phyloP scores from a whole-genome alignment of 2,797 vertebrate species.

The Gadopsis bispinosus region DNA sequence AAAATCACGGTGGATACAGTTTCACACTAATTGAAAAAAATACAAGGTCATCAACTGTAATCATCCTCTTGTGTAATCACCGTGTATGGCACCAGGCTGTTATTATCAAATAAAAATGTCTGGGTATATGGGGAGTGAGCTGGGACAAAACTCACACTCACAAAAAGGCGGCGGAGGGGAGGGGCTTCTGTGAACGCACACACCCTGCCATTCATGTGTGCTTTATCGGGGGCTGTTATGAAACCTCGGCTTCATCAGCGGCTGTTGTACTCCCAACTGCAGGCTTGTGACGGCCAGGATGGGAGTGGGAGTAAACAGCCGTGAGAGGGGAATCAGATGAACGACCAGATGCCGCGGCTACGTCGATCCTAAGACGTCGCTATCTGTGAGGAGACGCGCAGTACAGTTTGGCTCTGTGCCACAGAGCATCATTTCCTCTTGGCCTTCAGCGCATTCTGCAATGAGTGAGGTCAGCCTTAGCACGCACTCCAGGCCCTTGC shows the following conservation, averaged over 20 bases:
- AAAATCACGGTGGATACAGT: conserved; percentile 27
- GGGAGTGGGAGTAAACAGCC: conserved; percentile 14
- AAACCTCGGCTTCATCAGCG: conserved; percentile 48
- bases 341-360: conserved; percentile 42
- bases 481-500: conserved; percentile 24
- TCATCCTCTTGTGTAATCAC: conserved; percentile 11
- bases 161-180: conserved; percentile 1
- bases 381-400: conserved; percentile 3
- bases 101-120: conserved; percentile 50
- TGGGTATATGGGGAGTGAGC: conserved; percentile 23
- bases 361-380: conserved; percentile 10
- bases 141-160: conserved; percentile 33
- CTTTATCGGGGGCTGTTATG: conserved; percentile 57
- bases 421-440: conserved; percentile 34
- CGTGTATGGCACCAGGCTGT: conserved; percentile 17
- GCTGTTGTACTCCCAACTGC: conserved; percentile 44
- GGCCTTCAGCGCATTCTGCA: conserved; percentile 40
- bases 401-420: conserved; percentile 39
- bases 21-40: conserved; percentile 56
- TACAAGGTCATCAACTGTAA: conserved; percentile 47
- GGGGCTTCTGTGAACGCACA: conserved; percentile 41
- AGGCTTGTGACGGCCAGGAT: conserved; percentile 13
- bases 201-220: conserved; percentile 49
- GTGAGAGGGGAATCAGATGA: not conserved
- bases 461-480: conserved; percentile 36